phyloP scores from a whole-genome alignment of 2,797 vertebrate species.

The Galaxias olidus region DNA sequence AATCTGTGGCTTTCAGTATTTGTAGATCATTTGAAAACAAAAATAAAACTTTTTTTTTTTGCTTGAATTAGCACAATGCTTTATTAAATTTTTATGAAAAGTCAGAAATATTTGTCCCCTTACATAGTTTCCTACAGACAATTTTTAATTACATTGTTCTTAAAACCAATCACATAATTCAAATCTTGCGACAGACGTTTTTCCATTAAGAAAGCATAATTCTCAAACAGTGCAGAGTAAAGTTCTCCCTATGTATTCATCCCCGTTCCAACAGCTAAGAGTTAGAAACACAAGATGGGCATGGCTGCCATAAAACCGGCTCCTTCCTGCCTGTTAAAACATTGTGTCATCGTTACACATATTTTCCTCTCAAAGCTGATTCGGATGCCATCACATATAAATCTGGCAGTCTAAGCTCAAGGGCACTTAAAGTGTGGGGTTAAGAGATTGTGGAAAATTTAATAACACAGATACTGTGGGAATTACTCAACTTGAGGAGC shows the following conservation, averaged over 20 bases:
- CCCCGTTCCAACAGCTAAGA: not conserved
- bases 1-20: too few species aligned
- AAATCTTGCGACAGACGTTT: constrained; percentile 15
- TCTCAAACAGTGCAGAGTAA: not conserved
- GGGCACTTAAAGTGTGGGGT: constrained; percentile 12
- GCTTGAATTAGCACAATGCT: too few species aligned
- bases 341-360: constrained; percentile 17
- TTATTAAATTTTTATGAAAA: too few species aligned
- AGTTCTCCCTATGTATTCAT: constrained; percentile 12
- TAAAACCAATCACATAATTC: constrained; percentile 20
- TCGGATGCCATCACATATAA: constrained; percentile 19
- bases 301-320: constrained; percentile 33
- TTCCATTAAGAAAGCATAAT: constrained; percentile 9
- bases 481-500: too few species aligned
- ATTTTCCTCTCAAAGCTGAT: constrained; percentile 29
- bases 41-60: too few species aligned
- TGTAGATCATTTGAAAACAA: too few species aligned
- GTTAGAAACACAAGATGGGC: constrained; percentile 32
- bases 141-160: constrained; percentile 10
- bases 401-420: constrained; percentile 25
- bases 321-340: constrained; percentile 30
- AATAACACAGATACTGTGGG: too few species aligned
- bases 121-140: not conserved
- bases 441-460: too few species aligned
- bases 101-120: not conserved